A percentile compares a stretch with the other conserved stretches of the same genome.
Evolutionary conservation across 2,797 vertebrate species (phyloP).

Genomic region (Prunella strophiata): DNA sequence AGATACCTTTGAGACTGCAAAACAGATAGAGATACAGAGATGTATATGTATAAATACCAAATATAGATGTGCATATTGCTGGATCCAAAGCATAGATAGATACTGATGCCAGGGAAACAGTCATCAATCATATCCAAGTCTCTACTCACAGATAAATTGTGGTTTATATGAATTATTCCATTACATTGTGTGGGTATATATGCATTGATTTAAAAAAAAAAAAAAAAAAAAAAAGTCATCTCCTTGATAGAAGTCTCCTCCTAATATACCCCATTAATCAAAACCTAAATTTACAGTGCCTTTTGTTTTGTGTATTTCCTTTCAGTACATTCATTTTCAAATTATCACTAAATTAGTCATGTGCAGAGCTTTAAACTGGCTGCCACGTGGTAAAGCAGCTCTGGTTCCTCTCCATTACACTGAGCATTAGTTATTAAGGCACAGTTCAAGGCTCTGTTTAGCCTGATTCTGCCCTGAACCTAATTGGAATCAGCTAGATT

Average conservation of each 20-base stretch:
- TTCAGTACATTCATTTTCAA: conserved; percentile 50
- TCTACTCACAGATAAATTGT: neutral
- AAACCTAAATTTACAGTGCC: conserved; percentile 23
- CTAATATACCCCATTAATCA: conserved; percentile 28
- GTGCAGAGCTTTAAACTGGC: neutral
- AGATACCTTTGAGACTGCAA: neutral
- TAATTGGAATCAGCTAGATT: conserved; percentile 31
- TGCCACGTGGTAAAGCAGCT: neutral
- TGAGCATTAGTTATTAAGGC: conserved; percentile 24
- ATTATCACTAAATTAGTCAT: conserved; percentile 50
- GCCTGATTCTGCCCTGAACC: conserved; percentile 46
- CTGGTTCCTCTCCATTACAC: conserved; percentile 44
- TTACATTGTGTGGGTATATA: neutral
- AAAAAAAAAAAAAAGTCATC: neutral
- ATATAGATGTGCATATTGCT: neutral
- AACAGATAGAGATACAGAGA: neutral
- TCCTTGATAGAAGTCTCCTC: conserved; percentile 15
- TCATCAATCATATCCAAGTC: conserved; percentile 4
- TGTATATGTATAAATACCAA: neutral
- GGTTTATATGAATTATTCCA: conserved; percentile 10
- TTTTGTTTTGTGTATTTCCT: conserved; percentile 51
- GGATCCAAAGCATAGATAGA: neutral
- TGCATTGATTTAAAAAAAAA: neutral
- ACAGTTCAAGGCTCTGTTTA: conserved; percentile 54
- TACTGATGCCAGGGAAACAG: neutral